Base-by-base conservation (phyloP, 2,113 vertebrate genomes). In the Megaleporinus macrocephalus region DNA sequence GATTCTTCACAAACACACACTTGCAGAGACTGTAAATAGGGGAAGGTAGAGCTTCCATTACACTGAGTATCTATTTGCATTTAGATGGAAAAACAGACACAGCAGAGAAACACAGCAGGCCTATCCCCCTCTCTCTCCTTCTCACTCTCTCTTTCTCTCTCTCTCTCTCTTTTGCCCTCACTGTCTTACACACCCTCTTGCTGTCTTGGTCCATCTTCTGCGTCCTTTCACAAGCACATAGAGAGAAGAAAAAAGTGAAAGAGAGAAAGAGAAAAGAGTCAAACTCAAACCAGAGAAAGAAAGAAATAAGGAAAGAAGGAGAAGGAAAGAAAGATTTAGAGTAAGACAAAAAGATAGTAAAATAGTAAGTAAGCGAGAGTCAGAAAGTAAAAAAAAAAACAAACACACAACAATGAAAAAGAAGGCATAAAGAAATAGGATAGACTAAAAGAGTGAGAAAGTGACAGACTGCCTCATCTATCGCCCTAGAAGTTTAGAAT, bases 11-110 rank as follows among this genome's bases (percentile, higher is more conserved):
- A 75, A 79, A 87, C 59, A 82, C 82, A 30, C 24, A 41, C 79
- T 75, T n/a, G 6, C 71, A 22, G 27, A 51, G 79, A 86, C 62
- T 73, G 78, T 51, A 79, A 85, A 85, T 72, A 71, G 82, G 71
- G 82, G 74, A 81, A 81, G 84, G 81, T 71, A 57, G 73, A 80
- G 22, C 87, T 82, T 80, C 75, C 73, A 71, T 83, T 84, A 75
- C 76, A 62, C 47, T 53, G 44, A 49, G 47, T 11, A 72, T n/a
- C 85, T 65, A 93, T 93, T 92, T 92, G 90, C 93, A 92, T 93
- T 93, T 93, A 93, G 91, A 93, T 93, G 85, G 89, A 89, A 90
- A 92, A 89, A 85, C 62, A 76, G 84, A 71, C 83, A 82, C 77
- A 85, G 84, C 78, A 91, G 87, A 83, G 65, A 73, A 84, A 75